Evolutionary conservation across 2,888 invertebrate genomes (phyloP).

Genomic region (Tetranychus piercei): DNA sequence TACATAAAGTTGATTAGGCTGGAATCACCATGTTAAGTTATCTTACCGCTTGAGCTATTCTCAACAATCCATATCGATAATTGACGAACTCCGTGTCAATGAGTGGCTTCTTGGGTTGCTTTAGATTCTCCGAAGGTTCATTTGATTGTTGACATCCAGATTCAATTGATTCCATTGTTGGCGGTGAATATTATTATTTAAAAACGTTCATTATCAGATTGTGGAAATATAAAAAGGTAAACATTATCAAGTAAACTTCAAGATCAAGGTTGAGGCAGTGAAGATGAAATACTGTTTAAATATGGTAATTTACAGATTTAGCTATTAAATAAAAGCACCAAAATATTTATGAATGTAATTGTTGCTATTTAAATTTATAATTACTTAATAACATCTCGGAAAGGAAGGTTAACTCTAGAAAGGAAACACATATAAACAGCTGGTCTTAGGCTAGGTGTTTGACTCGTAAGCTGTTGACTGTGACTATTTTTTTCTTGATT

Average conservation of each 20-base stretch:
- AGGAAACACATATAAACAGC: no score
- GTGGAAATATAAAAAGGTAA: neutral
- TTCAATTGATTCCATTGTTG: neutral
- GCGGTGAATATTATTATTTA: no score
- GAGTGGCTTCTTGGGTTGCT: neutral
- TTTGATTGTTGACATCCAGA: neutral
- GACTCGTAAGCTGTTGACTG: no score
- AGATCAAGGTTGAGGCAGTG: neutral
- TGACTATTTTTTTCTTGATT: no score
- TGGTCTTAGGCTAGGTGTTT: no score
- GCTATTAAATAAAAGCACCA: no score
- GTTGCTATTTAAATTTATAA: no score
- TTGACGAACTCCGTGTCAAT: slow-evolving; percentile 1
- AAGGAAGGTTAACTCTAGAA: no score
- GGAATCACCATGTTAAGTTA: neutral
- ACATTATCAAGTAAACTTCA: neutral
- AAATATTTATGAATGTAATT: no score
- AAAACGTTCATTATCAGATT: no score
- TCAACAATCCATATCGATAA: neutral
- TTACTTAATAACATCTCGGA: no score
- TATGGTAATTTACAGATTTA: neutral
- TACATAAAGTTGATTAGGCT: neutral
- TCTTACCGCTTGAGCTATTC: neutral
- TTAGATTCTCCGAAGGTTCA: neutral
- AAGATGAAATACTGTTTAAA: neutral